A percentile compares a stretch with the other conserved stretches of the same genome.
Evolutionary conservation across 1,140 invertebrate species (phyloP).

Genomic region (Tetramorium alpestre): DNA sequence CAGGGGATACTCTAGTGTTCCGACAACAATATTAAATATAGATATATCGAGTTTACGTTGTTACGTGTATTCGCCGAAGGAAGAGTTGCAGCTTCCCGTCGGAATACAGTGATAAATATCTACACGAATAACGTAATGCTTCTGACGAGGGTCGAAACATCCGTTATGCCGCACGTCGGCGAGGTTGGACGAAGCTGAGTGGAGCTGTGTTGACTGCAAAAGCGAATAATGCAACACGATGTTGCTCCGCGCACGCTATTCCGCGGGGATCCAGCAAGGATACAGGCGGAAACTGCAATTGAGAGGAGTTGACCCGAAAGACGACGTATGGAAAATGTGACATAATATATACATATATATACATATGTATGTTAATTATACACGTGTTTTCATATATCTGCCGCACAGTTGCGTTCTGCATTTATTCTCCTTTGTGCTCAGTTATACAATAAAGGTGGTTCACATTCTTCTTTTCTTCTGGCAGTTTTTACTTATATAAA

Average conservation of each 20-base stretch:
- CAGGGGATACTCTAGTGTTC: neutral
- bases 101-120: slow-evolving; percentile 23
- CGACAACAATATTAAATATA: slow-evolving; percentile 2
- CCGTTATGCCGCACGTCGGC: slow-evolving; percentile 23
- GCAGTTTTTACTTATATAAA: neutral
- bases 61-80: slow-evolving; percentile 15
- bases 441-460: neutral
- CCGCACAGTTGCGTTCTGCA: neutral
- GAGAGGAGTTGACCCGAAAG: slow-evolving; percentile 36
- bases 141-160: slow-evolving; percentile 34
- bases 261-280: neutral
- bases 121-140: slow-evolving; percentile 14
- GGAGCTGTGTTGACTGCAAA: slow-evolving; percentile 45
- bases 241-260: slow-evolving; percentile 15
- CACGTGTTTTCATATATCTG: neutral
- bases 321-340: slow-evolving; percentile 16
- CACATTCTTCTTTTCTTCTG: neutral
- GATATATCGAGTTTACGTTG: slow-evolving; percentile 24
- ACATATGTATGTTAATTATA: neutral
- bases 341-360: neutral
- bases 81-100: slow-evolving; percentile 16
- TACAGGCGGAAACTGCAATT: slow-evolving; percentile 52
- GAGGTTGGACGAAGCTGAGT: slow-evolving; percentile 53
- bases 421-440: neutral
- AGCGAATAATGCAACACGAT: slow-evolving; percentile 58